Base-by-base conservation (phyloP, 2,113 vertebrate genomes). In the Strix uralensis region DNA sequence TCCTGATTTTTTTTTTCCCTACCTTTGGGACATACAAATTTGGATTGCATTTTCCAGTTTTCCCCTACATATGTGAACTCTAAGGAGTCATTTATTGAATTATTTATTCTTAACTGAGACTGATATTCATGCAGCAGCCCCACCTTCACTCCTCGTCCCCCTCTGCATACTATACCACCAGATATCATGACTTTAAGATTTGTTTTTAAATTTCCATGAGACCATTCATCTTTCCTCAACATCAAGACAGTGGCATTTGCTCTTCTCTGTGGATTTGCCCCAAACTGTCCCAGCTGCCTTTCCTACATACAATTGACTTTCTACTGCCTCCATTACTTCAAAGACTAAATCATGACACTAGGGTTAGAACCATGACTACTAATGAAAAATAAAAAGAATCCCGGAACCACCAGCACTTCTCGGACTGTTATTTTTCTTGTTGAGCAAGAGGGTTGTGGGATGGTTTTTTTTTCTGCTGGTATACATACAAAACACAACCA, bases 351-450 rank as follows among this genome's bases (percentile, higher is more conserved):
- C 59, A 83, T 55, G 62, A 89, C 66, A 75, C 44, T 72, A 36
- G 47, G 38, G 36, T 82, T 88, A 91, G 32, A 84, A 83, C 12
- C 32, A 36, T 23, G 27, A 27, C n/a, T 86, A 86, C 84, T 71
- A 94, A 86, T 21, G 89, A 77, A 79, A 86, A 88, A 88, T n/a
- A 59, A 83, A 88, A 95, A 75, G 15, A 21, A 81, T 85, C 36
- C 6, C 61, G 84, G 40, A 81, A 71, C 11, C 91, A 72, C 10
- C 36, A 85, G 15, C 3, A 47, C 22, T 46, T 79, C 47, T 73
- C 81, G 62, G 26, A 62, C 32, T 92, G 29, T 54, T 90, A 13
- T 88, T 94, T 89, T 92, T 80, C 23, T 93, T 87, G 38, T 61
- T 78, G 57, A 95, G 55, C 20, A 69, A 93, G 59, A 74, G 4